These are phyloP conservation scores for Lycophotia porphyrea DNA, from an alignment of 2,888 invertebrate species.

Conservation along the genomic window DNA sequence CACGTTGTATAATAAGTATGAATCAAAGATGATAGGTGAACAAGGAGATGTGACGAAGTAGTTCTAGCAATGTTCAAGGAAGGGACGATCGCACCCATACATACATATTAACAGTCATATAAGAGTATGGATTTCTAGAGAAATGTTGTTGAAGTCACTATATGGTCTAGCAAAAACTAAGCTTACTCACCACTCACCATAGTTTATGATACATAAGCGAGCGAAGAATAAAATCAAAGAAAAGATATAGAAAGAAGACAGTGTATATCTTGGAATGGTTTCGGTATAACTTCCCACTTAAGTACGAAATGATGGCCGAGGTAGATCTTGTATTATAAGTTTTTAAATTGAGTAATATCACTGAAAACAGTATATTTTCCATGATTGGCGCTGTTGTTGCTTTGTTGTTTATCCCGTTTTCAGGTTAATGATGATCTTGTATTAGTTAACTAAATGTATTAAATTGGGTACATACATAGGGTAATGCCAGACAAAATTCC, in stretches of 20 bases:
- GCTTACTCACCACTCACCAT: slow-evolving; percentile 2
- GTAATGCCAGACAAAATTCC: neutral
- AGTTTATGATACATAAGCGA: neutral
- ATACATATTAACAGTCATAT: slow-evolving; percentile 27
- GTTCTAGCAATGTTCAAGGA: neutral
- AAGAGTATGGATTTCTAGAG: slow-evolving; percentile 29
- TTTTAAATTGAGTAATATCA: too few relatives aligned
- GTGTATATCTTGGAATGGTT: neutral
- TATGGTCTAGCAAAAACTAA: slow-evolving; percentile 9
- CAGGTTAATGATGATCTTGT: too few relatives aligned
- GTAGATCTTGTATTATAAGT: neutral
- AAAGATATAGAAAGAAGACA: neutral
- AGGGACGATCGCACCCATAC: slow-evolving; percentile 46
- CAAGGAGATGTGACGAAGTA: neutral
- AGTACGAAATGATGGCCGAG: neutral
- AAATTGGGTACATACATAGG: neutral
- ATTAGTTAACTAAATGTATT: neutral
- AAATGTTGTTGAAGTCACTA: slow-evolving; percentile 28
- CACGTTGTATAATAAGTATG: neutral
- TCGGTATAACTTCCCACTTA: neutral
- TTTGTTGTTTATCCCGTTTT: too few relatives aligned
- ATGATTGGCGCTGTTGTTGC: too few relatives aligned
- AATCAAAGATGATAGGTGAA: neutral
- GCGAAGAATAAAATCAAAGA: neutral
- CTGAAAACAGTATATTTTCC: too few relatives aligned